Evolutionary conservation across 1,140 invertebrate genomes (phyloP), one percentile per base, ranked within the genome.

Genomic region (Euglossa dilemma): DNA sequence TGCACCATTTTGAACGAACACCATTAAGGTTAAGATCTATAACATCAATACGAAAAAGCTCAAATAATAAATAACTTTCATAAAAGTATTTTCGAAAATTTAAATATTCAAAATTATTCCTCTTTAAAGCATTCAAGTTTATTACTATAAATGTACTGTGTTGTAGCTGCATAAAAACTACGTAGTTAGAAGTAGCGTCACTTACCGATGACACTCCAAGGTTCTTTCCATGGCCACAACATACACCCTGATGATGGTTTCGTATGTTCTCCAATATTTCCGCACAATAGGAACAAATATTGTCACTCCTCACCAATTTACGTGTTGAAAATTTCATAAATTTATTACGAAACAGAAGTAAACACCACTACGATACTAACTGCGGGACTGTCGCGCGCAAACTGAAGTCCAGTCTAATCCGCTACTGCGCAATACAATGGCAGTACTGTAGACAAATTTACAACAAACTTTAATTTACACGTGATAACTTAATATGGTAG

Each of bases 161-260:
- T 64, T 66, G 7, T 7, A 64, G 36, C 56, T 54, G 16, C n/a
- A 54, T 64, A 16, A n/a, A 71, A 54, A 73, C n/a, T 47, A 45
- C 2, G 6, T 63, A 20, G 16, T 47, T 1, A 61, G 14, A 25
- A 11, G 45, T n/a, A 28, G 61, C 43, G 61, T 81, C 61, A 66
- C 80, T 81, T 20, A 81, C 80, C 43, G 43, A 76, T 47, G 52
- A 28, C 36, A 43, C 57, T 57, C 43, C 25, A 57, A 2, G 36
- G 57, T 2, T 54, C n/a, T 64, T 75, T 56, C 72, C 80, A 81
- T 81, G 43, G 18, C 63, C 80, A 67, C 52, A 66, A 54, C 71
- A 66, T 81, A 25, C 43, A 81, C 63, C 25, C 63, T 45, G 23
- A 43, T 25, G 25, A 28, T 67, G 5, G n/a, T 54, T 43, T 28